Evolutionary conservation across 2,888 invertebrate genomes (phyloP).

Genomic region (Helleia helle): DNA sequence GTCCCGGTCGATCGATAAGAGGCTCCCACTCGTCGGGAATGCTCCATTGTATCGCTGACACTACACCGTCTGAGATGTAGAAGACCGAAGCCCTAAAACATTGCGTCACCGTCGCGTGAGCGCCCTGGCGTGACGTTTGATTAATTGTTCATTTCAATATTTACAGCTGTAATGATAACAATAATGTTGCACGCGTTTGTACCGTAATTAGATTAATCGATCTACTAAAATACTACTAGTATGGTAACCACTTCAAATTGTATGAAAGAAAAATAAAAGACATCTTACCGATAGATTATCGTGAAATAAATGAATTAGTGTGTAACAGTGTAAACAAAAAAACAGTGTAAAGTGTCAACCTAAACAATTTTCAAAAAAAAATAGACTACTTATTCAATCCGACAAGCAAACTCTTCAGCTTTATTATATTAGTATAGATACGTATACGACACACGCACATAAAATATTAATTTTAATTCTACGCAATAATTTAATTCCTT

Average conservation of each 20-base stretch:
- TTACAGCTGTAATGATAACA: slow-evolving; percentile 10
- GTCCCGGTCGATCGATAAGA: slow-evolving; percentile 72
- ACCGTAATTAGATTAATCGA: background rate
- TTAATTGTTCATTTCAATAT: slow-evolving; percentile 21
- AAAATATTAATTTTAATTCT: too few relatives aligned
- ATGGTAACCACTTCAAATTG: too few relatives aligned
- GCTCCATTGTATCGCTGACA: slow-evolving; percentile 67
- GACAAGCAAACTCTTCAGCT: too few relatives aligned
- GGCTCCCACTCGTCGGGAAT: slow-evolving; percentile 65
- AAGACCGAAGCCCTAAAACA: slow-evolving; percentile 59
- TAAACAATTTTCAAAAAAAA: too few relatives aligned
- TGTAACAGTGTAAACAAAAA: too few relatives aligned
- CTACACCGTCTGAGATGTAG: slow-evolving; percentile 66
- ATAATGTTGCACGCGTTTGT: background rate
- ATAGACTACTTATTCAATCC: too few relatives aligned
- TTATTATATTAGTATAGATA: too few relatives aligned
- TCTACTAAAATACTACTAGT: background rate
- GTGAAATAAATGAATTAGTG: too few relatives aligned
- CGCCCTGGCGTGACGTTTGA: slow-evolving; percentile 17
- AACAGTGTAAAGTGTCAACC: too few relatives aligned
- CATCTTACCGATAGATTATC: background rate
- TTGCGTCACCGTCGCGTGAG: slow-evolving; percentile 24
- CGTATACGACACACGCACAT: too few relatives aligned
- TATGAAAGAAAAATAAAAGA: too few relatives aligned
- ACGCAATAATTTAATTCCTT: too few relatives aligned